Evolutionary conservation across 2,888 invertebrate species (phyloP), one percentile per base, ranked within the genome.

Genomic region (Uropetala carovei): DNA sequence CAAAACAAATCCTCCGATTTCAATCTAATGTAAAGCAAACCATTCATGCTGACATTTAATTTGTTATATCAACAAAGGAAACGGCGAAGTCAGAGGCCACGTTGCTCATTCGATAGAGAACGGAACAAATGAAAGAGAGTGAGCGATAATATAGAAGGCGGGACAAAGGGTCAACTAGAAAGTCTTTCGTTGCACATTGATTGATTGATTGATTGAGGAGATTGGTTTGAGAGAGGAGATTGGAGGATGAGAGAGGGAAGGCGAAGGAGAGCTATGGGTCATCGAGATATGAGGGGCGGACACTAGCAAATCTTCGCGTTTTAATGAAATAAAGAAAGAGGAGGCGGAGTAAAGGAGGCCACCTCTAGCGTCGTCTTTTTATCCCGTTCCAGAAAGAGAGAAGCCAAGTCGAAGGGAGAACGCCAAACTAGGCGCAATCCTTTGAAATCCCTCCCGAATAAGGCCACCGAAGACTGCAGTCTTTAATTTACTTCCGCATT

Each of bases 41-140:
- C 60, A 64, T 30, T 43, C 30, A 13, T 89, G 89, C 89, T 89
- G 89, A 89, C 89, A 89, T 89, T 89, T 56, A 89, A 89, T 89
- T 89, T 64, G 89, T 43, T 64, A 75, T 75, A 13, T 22, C 75
- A 75, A 75, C 75, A 75, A 75, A 75, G 75, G 27, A 75, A 75
- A 75, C 22, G 27, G 68, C 13, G 75, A 27, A 27, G 10, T 75
- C 75, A 75, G 27, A 75, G 68, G 27, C 27, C 2, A 22, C 22
- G 75, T 75, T 75, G 22, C 75, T 75, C 22, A 75, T 27, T 11
- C 75, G 27, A 27, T 9, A 2, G 18, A 68, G 22, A 68, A 18
- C n/a, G 68, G 68, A 68, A 68, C 16, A 22, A 18, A 68, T 68
- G 18, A 68, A 68, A 64, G 64, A 64, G 64, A 64, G 64, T 18